Conservation (phyloP, 2,888 invertebrate species). For the Heliconius aoede region DNA sequence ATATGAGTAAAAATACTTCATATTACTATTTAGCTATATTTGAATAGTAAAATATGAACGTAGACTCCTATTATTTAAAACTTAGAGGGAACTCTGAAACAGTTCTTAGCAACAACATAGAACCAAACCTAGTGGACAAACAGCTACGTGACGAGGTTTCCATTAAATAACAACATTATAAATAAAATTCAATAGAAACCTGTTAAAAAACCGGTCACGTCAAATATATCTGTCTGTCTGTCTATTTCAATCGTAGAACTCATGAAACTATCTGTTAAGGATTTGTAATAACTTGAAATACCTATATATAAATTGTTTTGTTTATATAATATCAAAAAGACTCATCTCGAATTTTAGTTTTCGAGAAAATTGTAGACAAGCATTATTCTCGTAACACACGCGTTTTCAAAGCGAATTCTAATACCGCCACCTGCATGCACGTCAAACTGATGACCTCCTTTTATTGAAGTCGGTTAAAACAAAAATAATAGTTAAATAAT, state of each 20-base stretch:
- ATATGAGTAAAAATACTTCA: no score
- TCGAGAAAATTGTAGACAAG: no score
- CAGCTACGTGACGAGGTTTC: constrained; percentile 8
- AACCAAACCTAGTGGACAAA: background rate
- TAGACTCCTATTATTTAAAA: background rate
- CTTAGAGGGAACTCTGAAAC: background rate
- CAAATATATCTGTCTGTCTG: background rate
- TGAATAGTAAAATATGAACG: background rate
- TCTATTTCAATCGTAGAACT: background rate
- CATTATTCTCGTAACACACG: no score
- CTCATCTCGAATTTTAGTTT: no score
- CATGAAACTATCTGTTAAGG: no score
- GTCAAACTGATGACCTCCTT: no score
- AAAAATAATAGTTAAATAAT: background rate
- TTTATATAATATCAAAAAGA: no score
- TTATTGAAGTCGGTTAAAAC: no score
- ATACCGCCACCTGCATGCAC: no score
- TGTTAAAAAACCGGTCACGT: background rate
- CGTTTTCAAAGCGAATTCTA: no score
- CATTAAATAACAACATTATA: background rate
- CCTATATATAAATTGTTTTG: no score
- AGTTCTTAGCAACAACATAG: background rate
- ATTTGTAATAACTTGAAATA: no score
- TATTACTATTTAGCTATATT: background rate
- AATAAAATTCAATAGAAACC: constrained; percentile 2